These are phyloP conservation scores for Troilus luridus DNA, from an alignment of 2,888 invertebrate genomes.

Conservation along the genomic window DNA sequence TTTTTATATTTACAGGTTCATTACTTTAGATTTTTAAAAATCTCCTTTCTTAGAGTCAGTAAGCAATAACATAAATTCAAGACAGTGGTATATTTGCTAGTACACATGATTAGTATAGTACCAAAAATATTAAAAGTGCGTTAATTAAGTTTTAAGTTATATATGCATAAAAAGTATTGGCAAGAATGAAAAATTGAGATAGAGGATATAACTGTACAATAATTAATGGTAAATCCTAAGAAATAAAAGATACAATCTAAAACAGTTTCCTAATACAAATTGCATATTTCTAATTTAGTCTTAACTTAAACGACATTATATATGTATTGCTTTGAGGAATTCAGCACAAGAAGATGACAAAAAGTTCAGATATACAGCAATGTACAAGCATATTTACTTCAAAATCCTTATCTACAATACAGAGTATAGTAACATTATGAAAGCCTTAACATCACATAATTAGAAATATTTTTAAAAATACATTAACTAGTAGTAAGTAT, in stretches of 20 bases:
- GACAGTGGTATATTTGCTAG: neutral
- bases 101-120: neutral
- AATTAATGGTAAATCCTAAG: neutral
- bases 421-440: conserved; percentile 53
- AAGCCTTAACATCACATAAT: conserved; percentile 59
- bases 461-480: conserved; percentile 39
- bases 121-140: conserved; percentile 34
- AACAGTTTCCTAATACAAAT: conserved; percentile 38
- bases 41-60: neutral
- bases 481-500: neutral
- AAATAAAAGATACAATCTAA: conserved; percentile 12
- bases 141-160: neutral
- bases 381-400: conserved; percentile 52
- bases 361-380: conserved; percentile 53
- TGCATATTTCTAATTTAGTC: conserved; percentile 8
- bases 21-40: neutral
- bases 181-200: neutral
- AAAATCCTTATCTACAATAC: conserved; percentile 55
- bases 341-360: conserved; percentile 47
- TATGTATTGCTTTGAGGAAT: conserved; percentile 55
- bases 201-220: conserved; percentile 18
- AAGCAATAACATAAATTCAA: neutral
- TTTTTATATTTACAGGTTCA: neutral
- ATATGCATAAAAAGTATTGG: neutral
- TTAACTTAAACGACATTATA: conserved; percentile 13